Conservation (phyloP, 2,888 invertebrate species). For the Orthonevra nobilis region DNA sequence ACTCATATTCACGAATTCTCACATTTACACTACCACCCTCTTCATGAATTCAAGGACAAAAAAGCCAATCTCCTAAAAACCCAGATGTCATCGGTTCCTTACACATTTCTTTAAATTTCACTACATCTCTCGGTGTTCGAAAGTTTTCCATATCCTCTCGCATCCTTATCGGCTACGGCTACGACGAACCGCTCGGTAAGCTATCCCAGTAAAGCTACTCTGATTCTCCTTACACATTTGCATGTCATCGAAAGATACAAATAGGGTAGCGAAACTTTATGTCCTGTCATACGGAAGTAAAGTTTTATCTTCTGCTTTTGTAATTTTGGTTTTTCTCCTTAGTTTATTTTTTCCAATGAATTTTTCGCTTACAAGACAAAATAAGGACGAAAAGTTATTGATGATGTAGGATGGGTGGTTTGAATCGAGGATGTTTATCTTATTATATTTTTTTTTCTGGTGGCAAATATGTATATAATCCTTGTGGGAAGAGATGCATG, state of each 20-base stretch:
- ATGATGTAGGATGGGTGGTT: neutral
- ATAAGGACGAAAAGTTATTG: neutral
- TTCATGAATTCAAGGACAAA: too few species aligned
- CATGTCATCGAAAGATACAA: slow-evolving; percentile 3
- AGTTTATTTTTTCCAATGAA: neutral
- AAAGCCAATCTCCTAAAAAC: neutral
- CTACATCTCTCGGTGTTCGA: too few species aligned
- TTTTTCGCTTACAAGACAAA: neutral
- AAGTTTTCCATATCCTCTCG: too few species aligned
- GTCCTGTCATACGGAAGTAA: neutral
- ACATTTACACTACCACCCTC: too few species aligned
- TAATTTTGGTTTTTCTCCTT: neutral
- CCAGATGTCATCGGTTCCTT: neutral
- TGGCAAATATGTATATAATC: too few species aligned
- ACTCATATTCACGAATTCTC: too few species aligned
- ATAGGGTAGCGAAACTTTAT: neutral
- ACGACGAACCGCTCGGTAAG: too few species aligned
- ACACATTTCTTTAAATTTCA: neutral
- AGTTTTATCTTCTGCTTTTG: neutral
- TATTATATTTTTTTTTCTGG: too few species aligned
- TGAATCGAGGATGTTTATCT: too few species aligned
- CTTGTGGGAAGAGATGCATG: too few species aligned
- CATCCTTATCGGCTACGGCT: too few species aligned
- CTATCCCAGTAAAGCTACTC: neutral
- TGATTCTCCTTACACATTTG: slow-evolving; percentile 1